A percentile compares a stretch with the other conserved stretches of the same genome.
phyloP scores from a whole-genome alignment of 2,113 vertebrate species.

The Dasyprocta punctata region DNA sequence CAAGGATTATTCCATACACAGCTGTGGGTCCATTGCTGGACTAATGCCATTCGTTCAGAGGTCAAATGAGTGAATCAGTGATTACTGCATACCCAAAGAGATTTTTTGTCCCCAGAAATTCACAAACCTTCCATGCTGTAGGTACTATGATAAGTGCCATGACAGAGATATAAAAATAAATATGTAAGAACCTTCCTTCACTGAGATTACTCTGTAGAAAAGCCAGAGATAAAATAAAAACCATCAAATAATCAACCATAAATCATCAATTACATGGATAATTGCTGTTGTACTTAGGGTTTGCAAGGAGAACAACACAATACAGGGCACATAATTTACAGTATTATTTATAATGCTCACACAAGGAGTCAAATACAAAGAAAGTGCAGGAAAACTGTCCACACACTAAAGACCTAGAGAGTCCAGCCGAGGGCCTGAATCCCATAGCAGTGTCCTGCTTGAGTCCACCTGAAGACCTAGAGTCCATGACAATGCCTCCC shows the following conservation, averaged over 20 bases:
- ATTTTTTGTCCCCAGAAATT: not conserved
- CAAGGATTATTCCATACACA: not conserved
- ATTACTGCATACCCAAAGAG: not conserved
- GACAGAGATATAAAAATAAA: not conserved
- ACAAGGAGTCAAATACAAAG: too few species aligned
- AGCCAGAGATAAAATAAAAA: not conserved
- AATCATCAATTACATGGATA: not conserved
- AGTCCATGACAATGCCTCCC: too few species aligned
- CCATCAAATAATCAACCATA: not conserved
- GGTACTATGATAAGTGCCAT: not conserved
- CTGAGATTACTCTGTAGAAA: not conserved
- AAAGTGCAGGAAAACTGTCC: too few species aligned
- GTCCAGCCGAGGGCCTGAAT: too few species aligned
- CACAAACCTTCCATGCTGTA: not conserved
- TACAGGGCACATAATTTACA: too few species aligned
- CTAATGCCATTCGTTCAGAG: not conserved
- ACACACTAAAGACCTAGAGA: too few species aligned
- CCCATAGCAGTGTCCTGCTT: too few species aligned
- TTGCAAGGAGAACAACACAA: too few species aligned
- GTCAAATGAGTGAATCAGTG: not conserved
- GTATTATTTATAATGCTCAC: too few species aligned
- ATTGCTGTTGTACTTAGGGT: not conserved
- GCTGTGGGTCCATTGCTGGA: not conserved
- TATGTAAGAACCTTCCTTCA: not conserved
- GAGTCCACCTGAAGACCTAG: too few species aligned